Conservation (phyloP, 35 echinoderm and acorn worm genomes). For the Apostichopus parvimensis region DNA sequence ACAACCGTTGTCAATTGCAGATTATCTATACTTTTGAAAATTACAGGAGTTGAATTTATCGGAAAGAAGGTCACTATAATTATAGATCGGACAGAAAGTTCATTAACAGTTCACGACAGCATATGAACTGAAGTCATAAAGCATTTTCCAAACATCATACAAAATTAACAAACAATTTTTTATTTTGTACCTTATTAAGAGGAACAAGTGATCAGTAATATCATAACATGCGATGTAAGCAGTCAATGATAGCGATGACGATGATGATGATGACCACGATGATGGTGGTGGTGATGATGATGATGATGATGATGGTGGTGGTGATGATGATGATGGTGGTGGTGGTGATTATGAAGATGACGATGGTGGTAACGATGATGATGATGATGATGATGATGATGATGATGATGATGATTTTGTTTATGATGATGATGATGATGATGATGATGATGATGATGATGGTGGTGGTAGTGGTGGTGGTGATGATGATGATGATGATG, state of each 20-base stretch:
- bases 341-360: background rate
- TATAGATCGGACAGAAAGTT: too few relatives aligned
- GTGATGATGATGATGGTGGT: slow-evolving; percentile 5
- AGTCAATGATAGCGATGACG: background rate
- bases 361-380: background rate
- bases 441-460: background rate
- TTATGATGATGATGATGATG: background rate
- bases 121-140: too few relatives aligned
- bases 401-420: background rate
- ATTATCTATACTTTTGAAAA: too few relatives aligned
- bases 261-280: background rate
- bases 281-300: background rate
- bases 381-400: background rate
- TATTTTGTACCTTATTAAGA: too few relatives aligned
- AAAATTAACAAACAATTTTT: too few relatives aligned
- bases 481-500: background rate
- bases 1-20: too few relatives aligned
- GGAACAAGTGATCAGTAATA: too few relatives aligned
- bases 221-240: too few relatives aligned
- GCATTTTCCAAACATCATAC: too few relatives aligned
- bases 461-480: background rate
- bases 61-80: too few relatives aligned
- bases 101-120: too few relatives aligned
- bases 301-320: slow-evolving; percentile 16
- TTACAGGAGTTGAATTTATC: too few relatives aligned